Conservation (phyloP, 2,113 vertebrate species). For the Oreocharis arfaki region DNA sequence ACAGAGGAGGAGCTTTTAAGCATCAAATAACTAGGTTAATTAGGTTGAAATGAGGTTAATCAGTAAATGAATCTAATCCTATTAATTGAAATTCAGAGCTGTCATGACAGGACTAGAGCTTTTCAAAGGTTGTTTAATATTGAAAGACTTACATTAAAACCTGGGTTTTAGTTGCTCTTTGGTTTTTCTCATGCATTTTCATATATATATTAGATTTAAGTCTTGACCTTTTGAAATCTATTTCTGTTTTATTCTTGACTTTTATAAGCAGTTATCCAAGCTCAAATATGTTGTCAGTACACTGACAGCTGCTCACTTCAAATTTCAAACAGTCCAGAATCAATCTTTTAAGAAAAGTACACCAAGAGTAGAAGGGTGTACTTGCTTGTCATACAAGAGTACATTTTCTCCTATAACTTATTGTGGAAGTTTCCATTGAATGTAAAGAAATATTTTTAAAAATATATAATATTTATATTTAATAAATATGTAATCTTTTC, state of each 20-base stretch:
- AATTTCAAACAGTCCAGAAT: not conserved
- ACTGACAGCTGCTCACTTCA: not conserved
- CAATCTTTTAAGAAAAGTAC: not conserved
- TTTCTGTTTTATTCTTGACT: not conserved
- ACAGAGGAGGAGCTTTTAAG: not conserved
- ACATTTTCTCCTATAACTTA: not conserved
- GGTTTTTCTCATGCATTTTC: not conserved
- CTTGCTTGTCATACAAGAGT: not conserved
- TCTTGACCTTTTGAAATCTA: not conserved
- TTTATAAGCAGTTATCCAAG: not conserved
- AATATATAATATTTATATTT: too few species aligned
- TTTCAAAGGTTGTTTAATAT: not conserved
- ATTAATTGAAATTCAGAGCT: not conserved
- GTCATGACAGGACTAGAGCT: not conserved
- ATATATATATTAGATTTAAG: not conserved
- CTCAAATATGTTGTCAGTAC: not conserved
- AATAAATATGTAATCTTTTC: not conserved
- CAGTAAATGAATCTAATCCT: not conserved
- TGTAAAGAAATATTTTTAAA: not conserved
- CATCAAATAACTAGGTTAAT: not conserved
- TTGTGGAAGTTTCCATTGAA: not conserved
- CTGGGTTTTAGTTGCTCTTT: not conserved
- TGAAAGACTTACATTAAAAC: not conserved
- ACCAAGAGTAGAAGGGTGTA: not conserved
- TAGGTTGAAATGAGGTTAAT: not conserved